These are phyloP conservation scores for Uria lomvia DNA, from an alignment of 2,113 vertebrate species.

Conservation along the genomic window DNA sequence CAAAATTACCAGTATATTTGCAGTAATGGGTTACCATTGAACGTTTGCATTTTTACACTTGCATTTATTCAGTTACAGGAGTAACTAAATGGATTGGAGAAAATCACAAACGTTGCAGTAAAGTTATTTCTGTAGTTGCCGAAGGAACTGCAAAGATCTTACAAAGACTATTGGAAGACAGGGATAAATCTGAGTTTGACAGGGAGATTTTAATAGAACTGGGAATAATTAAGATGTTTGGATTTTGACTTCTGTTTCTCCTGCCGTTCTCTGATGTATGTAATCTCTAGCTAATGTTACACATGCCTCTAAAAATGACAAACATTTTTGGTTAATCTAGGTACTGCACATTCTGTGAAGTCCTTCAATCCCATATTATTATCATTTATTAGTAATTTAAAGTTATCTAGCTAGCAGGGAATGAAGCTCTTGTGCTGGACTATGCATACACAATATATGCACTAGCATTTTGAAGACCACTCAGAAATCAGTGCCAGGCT, in stretches of 20 bases:
- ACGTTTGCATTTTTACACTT: not conserved
- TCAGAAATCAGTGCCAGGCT: not conserved
- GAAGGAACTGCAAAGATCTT: not conserved
- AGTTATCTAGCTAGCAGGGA: not conserved
- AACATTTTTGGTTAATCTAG: not conserved
- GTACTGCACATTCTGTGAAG: not conserved
- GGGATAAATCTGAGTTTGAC: not conserved
- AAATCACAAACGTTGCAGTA: not conserved
- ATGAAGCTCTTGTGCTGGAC: not conserved
- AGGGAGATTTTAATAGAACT: not conserved
- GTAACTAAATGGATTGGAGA: not conserved
- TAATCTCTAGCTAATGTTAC: not conserved
- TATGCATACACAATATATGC: not conserved
- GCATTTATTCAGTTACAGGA: not conserved
- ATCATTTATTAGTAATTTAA: not conserved
- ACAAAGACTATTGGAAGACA: not conserved
- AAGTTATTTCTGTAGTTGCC: not conserved
- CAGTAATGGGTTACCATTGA: not conserved
- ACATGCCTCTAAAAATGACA: not conserved
- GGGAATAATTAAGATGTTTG: not conserved
- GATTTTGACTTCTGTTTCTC: not conserved
- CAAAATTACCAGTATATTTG: not conserved
- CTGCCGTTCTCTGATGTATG: not conserved
- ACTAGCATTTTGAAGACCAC: not conserved
- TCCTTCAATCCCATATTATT: not conserved